A percentile compares a stretch with the other conserved stretches of the same genome.
Conservation (phyloP, 2,113 vertebrate genomes). For the Lathamus discolor region DNA sequence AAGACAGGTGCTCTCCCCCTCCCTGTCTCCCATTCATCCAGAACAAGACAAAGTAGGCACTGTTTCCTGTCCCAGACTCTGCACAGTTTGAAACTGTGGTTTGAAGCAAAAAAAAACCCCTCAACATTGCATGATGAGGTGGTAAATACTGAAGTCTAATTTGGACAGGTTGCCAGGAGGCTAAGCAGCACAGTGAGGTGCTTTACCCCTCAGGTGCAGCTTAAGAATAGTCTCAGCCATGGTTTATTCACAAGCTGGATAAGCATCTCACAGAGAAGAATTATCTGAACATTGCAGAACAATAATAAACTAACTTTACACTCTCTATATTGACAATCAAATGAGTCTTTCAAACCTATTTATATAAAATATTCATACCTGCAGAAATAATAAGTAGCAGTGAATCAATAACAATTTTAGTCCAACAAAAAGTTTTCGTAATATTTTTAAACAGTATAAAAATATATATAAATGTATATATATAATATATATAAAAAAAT, state of each 20-base stretch:
- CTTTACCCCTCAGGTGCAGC: not conserved
- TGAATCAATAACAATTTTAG: not conserved
- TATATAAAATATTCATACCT: not conserved
- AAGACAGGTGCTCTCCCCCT: not conserved
- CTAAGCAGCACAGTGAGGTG: not conserved
- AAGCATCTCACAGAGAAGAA: not conserved
- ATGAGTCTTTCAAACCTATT: not conserved
- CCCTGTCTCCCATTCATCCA: not conserved
- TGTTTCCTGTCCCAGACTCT: rapidly evolving
- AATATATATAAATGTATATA: too few species aligned
- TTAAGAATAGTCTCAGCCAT: not conserved
- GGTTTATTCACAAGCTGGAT: not conserved
- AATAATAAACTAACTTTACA: not conserved
- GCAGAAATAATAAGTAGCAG: not conserved
- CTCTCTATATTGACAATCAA: not conserved
- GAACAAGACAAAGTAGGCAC: not conserved
- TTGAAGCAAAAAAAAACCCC: not conserved
- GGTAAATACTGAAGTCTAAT: not conserved
- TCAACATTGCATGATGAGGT: not conserved
- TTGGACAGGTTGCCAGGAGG: not conserved
- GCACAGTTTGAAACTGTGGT: not conserved
- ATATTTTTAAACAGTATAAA: not conserved
- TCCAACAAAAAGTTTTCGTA: not conserved
- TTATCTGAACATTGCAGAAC: not conserved
- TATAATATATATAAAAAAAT: too few species aligned